A percentile compares a stretch with the other conserved stretches of the same genome.
These are phyloP conservation scores for Oryzias dopingdopingensis DNA, from an alignment of 2,797 vertebrate species.

Conservation along the genomic window DNA sequence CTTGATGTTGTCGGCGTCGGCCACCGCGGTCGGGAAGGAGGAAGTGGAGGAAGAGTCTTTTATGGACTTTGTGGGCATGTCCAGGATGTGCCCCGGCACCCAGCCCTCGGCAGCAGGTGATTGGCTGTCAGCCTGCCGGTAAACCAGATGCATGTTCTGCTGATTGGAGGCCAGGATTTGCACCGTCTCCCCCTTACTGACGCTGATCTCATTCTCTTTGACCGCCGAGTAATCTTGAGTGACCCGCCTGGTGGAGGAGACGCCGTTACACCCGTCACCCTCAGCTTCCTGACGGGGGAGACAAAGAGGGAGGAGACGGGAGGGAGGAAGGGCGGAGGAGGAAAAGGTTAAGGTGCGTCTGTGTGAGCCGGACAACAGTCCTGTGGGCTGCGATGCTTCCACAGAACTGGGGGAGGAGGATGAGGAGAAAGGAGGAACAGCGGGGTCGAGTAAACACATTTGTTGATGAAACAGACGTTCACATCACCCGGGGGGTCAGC, in stretches of 20 bases:
- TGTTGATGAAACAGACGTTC: not conserved
- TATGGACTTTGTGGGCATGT: constrained; percentile 83
- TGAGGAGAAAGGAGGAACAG: constrained; percentile 4
- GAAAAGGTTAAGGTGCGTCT: constrained; percentile 45
- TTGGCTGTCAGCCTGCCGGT: constrained; percentile 88
- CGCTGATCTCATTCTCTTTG: constrained; percentile 96
- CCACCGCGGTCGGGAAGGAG: constrained; percentile 68
- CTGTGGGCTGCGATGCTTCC: constrained; percentile 17
- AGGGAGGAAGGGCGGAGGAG: constrained; percentile 25
- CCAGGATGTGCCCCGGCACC: constrained; percentile 91
- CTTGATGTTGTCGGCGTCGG: constrained; percentile 93
- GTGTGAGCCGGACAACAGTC: constrained; percentile 28
- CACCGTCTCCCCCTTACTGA: constrained; percentile 91
- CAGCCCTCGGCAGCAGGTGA: constrained; percentile 97
- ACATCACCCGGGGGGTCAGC: not conserved
- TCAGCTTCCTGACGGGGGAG: not conserved
- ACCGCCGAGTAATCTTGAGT: constrained; percentile 96
- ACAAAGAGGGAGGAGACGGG: not conserved
- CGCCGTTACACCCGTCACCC: constrained; percentile 74
- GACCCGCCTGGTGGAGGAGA: constrained; percentile 89
- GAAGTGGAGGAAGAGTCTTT: constrained; percentile 83
- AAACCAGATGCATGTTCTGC: constrained; percentile 98
- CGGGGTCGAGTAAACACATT: not conserved
- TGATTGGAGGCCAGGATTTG: constrained; percentile 96
- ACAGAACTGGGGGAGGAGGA: constrained; percentile 26